Conservation (phyloP, 2,797 vertebrate species). For the Typhlichthys eigenmanni region DNA sequence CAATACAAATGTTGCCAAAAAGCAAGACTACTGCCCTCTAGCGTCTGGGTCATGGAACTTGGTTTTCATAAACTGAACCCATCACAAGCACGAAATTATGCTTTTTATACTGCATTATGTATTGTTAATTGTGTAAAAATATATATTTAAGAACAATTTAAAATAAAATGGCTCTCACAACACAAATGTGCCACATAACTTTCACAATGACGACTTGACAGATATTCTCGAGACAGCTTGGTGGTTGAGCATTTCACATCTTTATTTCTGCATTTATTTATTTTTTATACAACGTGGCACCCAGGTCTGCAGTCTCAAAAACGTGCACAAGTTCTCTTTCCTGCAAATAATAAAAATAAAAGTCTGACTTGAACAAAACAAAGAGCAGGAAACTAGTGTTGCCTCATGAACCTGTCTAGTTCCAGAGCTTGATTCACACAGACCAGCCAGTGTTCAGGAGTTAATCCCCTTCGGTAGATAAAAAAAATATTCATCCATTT, state of each 20-base stretch:
- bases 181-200: constrained; percentile 13
- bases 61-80: constrained; percentile 47
- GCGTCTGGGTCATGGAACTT: constrained; percentile 54
- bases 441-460: constrained; percentile 67
- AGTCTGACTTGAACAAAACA: constrained; percentile 73
- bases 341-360: constrained; percentile 78
- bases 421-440: constrained; percentile 68
- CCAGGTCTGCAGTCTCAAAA: constrained; percentile 79
- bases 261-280: constrained; percentile 70
- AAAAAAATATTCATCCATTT: constrained; percentile 79
- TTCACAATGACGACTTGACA: not conserved
- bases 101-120: constrained; percentile 70
- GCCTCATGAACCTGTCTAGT: constrained; percentile 67
- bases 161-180: constrained; percentile 63
- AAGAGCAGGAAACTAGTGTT: constrained; percentile 79
- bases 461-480: constrained; percentile 72
- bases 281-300: constrained; percentile 80
- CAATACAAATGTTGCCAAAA: constrained; percentile 70
- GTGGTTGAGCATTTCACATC: constrained; percentile 76
- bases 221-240: constrained; percentile 30
- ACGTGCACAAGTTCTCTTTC: constrained; percentile 77
- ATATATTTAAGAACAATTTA: constrained; percentile 71
- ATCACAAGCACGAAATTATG: constrained; percentile 48
- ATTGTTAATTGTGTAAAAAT: constrained; percentile 74
- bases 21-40: constrained; percentile 75